Base-by-base conservation (phyloP, 2,888 invertebrate genomes). In the Drosophila monieri region DNA sequence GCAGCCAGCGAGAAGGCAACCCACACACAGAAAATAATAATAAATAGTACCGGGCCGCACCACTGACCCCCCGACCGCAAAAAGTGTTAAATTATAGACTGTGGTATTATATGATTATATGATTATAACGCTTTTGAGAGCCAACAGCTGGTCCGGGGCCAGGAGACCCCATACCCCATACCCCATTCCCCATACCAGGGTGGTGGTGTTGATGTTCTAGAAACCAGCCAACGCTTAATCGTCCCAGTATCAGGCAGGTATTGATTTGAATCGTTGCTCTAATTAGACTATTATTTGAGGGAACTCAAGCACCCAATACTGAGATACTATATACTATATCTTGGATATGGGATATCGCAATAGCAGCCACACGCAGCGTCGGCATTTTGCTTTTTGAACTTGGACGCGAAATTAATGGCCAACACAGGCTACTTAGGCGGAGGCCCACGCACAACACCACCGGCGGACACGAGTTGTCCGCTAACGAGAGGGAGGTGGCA, bases 381-480 rank as follows among this genome's bases (percentile, higher is more conserved):
- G 69, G 69, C 69, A 18, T 70, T 67, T 69, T 68, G 64, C 66
- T 78, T 77, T 85, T 80, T 78, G 88, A 85, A 87, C 87, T 77
- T 75, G 75, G 27, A 27, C 27, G 80, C 80, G 67, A 84, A 88
- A 85, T 85, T 85, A 85, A 85, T 85, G 84, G 88, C 85, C 85
- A 86, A 89, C 80, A 85, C 77, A 80, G 87, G 78, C 88, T 87
- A 86, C 83, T 87, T 87, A 86, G 60, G 80, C 73, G 78, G 65
- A 74, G 59, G 78, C 81, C 75, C 75, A 84, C 85, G 78, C 79
- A 83, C 66, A 55, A 54, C 10, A 56, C 41, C 37, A 52, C 41
- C 41, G 66, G 32, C 52, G 66, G 61, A 48, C 48, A 66, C 25
- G 52, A 48, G 30, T 23, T 43, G 41, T 43, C 41, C 41, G 48